These are phyloP conservation scores for Globicephala melas DNA, from an alignment of 2,113 vertebrate species.

Conservation along the genomic window DNA sequence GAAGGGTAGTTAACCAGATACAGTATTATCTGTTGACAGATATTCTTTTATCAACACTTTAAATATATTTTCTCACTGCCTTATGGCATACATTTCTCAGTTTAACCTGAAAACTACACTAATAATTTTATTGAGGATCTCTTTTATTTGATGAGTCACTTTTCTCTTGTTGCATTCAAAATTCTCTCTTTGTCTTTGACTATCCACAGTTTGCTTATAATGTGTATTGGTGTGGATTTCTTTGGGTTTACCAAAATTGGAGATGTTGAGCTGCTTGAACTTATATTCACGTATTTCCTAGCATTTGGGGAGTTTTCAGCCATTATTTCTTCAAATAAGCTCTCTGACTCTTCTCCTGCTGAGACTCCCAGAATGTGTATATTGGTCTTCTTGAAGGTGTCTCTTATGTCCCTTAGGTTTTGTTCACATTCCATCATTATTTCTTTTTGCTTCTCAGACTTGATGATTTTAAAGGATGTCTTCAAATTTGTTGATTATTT, in stretches of 20 bases:
- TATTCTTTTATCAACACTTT: neutral
- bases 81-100: neutral
- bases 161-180: neutral
- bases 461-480: neutral
- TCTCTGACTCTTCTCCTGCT: neutral
- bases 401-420: neutral
- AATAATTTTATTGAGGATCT: neutral
- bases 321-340: neutral
- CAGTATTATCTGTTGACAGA: neutral
- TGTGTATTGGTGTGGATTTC: neutral
- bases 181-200: neutral
- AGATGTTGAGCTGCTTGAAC: neutral
- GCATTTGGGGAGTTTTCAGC: neutral
- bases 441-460: neutral
- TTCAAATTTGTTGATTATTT: neutral
- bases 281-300: neutral
- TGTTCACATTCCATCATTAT: neutral
- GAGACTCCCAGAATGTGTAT: neutral
- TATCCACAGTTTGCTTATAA: neutral
- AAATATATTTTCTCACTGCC: neutral
- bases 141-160: neutral
- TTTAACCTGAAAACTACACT: neutral
- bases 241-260: neutral
- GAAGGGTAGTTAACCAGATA: neutral
- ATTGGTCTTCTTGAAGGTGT: neutral